Evolutionary conservation across 2,113 vertebrate species (phyloP), one percentile per base, ranked within the genome.

Genomic region (Macrotus californicus): DNA sequence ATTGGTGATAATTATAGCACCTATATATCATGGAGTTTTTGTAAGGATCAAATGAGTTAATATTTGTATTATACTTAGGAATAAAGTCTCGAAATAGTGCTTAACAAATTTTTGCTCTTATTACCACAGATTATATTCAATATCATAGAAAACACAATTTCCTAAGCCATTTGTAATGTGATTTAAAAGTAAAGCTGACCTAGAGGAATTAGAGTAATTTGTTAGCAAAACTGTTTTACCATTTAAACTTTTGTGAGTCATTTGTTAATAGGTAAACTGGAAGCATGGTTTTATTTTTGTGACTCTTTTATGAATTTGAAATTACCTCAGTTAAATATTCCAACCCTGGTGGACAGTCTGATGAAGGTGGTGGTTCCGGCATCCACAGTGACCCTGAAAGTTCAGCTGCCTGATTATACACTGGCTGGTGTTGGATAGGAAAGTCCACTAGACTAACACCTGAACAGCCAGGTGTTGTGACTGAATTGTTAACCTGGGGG

Each of bases 291-390:
- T 50, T 64, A 7, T 34, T 83, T 82, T 46, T 36, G 48, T 8
- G 76, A 77, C 2, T 43, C 7, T 56, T 66, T 80, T 39, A 41
- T n/a, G 21, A 18, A 87, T 69, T 54, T 91, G 24, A 24, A 83
- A 77, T 92, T 98, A 98, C 98, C 98, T 98, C 98, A 72, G 83
- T 98, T 94, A 99, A 97, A 59, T 98, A 99, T 89, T 98, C 98
- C 77, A 98, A 75, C 52, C 98, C 98, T 36, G 98, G 98, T 54
- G 98, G 98, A 83, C 98, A 98, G 89, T 96, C 97, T 29, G 95
- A 61, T 94, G 96, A 36, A 81, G 84, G 7, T 36, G 85, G 83
- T 86, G 98, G 97, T 31, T 97, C 4, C 0, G 98, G 97, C 98
- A 98, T 98, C 98, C 98, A 98, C 2, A 95, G 41, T 5, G 46